Base-by-base conservation (phyloP, 2,113 vertebrate species). In the Alligator mississippiensis region DNA sequence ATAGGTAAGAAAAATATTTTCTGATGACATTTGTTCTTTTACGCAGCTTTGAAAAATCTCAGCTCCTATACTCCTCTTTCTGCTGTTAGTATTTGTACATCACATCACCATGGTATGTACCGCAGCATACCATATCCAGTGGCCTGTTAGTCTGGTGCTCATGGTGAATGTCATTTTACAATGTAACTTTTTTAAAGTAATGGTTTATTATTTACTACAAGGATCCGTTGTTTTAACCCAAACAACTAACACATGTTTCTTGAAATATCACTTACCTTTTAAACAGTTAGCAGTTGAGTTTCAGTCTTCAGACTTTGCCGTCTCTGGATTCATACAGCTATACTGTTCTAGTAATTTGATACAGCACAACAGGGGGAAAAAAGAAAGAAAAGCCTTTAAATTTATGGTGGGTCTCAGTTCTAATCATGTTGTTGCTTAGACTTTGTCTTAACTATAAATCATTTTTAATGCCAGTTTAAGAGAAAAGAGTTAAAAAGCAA, bases 381-480 rank as follows among this genome's bases (percentile, higher is more conserved):
- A 86, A 89, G 94, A 94, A 96, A 93, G 94, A 83, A 95, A 95
- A 90, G 87, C 74, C 30, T 89, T 94, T 85, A 75, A 96, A 97
- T 95, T 97, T 97, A 97, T 88, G 90, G 87, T 83, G 34, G 90
- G 84, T 94, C 96, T 97, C 95, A 28, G 81, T 95, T 97, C 96
- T 94, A 93, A 94, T 95, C 94, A 84, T 94, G 94, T 94, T 88
- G 89, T 91, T 94, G 64, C 87, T 91, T 88, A 92, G 96, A 82
- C 93, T 95, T 85, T 28, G 95, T 80, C 83, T 94, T 94, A 59
- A 75, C 92, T 78, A 15, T 98, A 97, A 97, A 97, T 98, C 93
- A 97, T 95, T 96, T 98, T 97, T 97, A 97, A 96, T 89, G 95
- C 93, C 96, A 97, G 92, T 82, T 95, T 86, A 96, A 95, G 96